These are phyloP conservation scores for Helobdella robusta DNA, from an alignment of 2,888 invertebrate genomes.

Conservation along the genomic window DNA sequence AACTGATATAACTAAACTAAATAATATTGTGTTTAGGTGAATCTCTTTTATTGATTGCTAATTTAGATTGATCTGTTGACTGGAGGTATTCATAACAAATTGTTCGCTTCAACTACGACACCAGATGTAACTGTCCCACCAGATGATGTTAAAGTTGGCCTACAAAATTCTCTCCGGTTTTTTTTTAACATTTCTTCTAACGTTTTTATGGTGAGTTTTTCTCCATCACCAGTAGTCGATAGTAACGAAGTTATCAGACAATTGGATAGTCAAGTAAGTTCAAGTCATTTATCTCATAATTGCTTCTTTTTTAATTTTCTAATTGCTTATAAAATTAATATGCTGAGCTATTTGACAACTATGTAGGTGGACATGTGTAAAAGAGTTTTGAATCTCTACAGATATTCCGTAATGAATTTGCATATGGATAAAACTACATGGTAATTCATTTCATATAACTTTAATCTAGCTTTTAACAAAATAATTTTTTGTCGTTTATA, in stretches of 20 bases:
- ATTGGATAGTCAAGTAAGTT: neutral
- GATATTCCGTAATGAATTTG: slow-evolving; percentile 93
- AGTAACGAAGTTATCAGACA: neutral
- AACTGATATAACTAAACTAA: too few species aligned
- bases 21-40: too few species aligned
- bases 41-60: too few species aligned
- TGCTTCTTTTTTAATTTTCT: neutral
- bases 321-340: too few species aligned
- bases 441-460: slow-evolving; percentile 54
- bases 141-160: slow-evolving; percentile 45
- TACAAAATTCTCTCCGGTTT: slow-evolving; percentile 63
- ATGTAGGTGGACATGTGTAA: slow-evolving; percentile 78
- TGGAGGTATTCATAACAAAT: too few species aligned
- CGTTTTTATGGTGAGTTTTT: slow-evolving; percentile 72
- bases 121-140: too few species aligned
- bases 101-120: too few species aligned
- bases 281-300: neutral
- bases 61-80: too few species aligned
- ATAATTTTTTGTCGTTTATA: neutral
- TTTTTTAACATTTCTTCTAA: slow-evolving; percentile 91
- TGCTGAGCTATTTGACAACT: neutral
- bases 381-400: slow-evolving; percentile 84
- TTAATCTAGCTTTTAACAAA: neutral
- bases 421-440: slow-evolving; percentile 83
- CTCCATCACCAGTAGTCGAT: slow-evolving; percentile 6